Conservation (phyloP, 2,797 vertebrate genomes). For the Neosalanx taihuensis region DNA sequence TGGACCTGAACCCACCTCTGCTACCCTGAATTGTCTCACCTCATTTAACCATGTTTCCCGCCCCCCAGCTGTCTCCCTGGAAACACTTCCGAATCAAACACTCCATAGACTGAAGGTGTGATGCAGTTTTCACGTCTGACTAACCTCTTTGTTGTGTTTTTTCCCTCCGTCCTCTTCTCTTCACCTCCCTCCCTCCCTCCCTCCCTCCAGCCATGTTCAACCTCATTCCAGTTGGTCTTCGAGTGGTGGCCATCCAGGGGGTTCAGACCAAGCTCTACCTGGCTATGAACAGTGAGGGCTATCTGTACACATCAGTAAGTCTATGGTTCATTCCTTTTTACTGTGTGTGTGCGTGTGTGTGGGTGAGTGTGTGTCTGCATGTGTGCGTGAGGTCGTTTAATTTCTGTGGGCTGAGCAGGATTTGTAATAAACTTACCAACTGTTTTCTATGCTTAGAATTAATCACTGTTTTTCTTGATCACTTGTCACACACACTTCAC, state of each 20-base stretch:
- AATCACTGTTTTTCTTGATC: background rate
- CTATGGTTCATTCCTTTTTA: slow-evolving; percentile 9
- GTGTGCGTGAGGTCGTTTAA: background rate
- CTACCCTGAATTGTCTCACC: background rate
- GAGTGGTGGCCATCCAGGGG: slow-evolving; percentile 99
- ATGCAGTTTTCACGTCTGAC: too few relatives aligned
- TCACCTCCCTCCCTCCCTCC: background rate
- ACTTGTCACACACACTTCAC: slow-evolving; percentile 3
- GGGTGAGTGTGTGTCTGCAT: background rate
- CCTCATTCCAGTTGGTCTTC: slow-evolving; percentile 98
- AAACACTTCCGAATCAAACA: too few relatives aligned
- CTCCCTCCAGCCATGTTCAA: slow-evolving; percentile 89
- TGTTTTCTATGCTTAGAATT: slow-evolving; percentile 1
- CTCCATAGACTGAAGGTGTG: too few relatives aligned
- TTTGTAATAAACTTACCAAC: background rate
- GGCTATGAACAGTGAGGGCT: slow-evolving; percentile 99
- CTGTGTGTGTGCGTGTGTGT: slow-evolving; percentile 6
- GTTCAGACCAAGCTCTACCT: slow-evolving; percentile 98
- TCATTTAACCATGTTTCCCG: too few relatives aligned
- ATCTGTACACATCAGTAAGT: slow-evolving; percentile 97
- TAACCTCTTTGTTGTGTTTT: background rate
- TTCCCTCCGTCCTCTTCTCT: too few relatives aligned
- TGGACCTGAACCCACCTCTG: background rate
- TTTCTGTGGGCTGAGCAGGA: background rate
- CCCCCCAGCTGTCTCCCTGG: too few relatives aligned